These are phyloP conservation scores for Dryoscopus gambensis DNA, from an alignment of 2,113 vertebrate genomes.

Conservation along the genomic window DNA sequence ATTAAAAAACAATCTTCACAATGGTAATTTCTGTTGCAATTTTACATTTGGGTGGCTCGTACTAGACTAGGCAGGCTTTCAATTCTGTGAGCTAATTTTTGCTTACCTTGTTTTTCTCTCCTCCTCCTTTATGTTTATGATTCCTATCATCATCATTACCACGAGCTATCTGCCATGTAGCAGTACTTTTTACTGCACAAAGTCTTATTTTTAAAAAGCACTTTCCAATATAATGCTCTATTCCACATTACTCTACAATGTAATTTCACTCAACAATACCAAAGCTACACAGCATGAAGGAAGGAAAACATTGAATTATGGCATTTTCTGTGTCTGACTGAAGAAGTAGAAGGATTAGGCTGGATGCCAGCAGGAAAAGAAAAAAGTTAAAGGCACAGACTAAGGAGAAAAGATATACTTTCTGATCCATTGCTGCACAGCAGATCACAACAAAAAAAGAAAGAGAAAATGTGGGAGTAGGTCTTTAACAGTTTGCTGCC, in stretches of 20 bases:
- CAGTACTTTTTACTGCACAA: neutral
- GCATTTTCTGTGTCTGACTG: neutral
- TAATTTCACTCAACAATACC: neutral
- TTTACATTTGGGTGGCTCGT: constrained; percentile 8
- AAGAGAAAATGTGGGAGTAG: neutral
- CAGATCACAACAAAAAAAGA: neutral
- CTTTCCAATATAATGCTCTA: neutral
- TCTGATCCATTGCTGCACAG: neutral
- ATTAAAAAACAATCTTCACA: constrained; percentile 20
- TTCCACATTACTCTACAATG: neutral
- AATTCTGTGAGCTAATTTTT: neutral
- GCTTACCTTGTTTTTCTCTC: neutral
- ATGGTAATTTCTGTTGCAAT: neutral
- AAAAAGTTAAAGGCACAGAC: neutral
- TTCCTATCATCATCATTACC: neutral
- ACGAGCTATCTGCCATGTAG: neutral
- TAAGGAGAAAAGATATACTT: neutral
- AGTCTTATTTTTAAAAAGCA: neutral
- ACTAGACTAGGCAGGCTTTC: neutral
- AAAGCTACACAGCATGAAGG: neutral
- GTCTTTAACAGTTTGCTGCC: neutral
- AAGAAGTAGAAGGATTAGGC: neutral
- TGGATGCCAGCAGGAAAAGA: neutral
- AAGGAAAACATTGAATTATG: neutral
- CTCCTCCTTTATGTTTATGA: neutral